Conservation (phyloP, 1,140 invertebrate genomes). For the Drosophila tsacasi region DNA sequence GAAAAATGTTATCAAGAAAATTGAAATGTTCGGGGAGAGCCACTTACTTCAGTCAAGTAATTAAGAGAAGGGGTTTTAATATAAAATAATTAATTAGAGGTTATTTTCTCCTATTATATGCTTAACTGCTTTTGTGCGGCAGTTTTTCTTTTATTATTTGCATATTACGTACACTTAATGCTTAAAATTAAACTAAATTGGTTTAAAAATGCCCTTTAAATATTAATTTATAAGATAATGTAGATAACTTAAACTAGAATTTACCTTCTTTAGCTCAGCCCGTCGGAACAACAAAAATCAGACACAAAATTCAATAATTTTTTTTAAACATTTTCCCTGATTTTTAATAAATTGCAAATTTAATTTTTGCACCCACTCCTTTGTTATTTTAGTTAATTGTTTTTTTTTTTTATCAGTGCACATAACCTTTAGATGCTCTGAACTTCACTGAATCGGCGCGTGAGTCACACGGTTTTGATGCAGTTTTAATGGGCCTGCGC, state of each 20-base stretch:
- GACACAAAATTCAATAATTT: no score
- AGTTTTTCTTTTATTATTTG: no score
- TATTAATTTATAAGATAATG: no score
- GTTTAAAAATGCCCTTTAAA: no score
- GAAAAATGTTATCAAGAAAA: slow-evolving; percentile 9
- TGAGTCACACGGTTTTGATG: slow-evolving; percentile 61
- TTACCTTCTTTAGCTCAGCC: background rate
- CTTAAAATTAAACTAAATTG: no score
- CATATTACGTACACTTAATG: no score
- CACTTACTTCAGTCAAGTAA: background rate
- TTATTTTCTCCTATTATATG: no score
- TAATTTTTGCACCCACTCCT: background rate
- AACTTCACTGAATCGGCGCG: slow-evolving; percentile 26
- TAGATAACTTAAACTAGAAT: background rate
- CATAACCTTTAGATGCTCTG: slow-evolving; percentile 25
- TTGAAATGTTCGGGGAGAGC: slow-evolving; percentile 15
- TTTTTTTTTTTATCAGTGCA: slow-evolving; percentile 1
- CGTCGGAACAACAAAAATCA: background rate
- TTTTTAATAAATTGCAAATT: background rate
- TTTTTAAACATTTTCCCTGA: background rate
- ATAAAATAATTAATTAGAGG: background rate
- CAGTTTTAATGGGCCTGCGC: slow-evolving; percentile 61
- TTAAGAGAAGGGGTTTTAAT: background rate
- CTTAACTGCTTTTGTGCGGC: no score
- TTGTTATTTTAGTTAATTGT: background rate